phyloP scores from a whole-genome alignment of 30 jellyfish, hydroid and myxozoan species.

The Pseudorhiza aurosa region DNA sequence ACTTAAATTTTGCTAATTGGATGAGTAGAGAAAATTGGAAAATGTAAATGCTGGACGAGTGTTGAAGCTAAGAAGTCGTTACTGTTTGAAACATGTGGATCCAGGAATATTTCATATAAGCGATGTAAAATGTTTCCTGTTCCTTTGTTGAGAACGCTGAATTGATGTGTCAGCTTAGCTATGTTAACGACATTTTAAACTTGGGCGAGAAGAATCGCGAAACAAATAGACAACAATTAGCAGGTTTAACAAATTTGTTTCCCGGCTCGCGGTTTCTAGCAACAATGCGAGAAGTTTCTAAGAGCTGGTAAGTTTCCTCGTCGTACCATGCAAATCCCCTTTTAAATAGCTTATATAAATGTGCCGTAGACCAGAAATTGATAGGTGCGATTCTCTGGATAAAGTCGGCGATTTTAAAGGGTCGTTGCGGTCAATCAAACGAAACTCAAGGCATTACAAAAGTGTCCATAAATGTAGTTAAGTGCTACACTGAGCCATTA shows the following conservation, averaged over 20 bases:
- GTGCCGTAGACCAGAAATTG: conserved; percentile 49
- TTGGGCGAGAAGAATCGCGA: conserved; percentile 1
- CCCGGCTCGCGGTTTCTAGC: neutral
- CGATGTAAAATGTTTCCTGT: no score
- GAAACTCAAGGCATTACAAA: conserved; percentile 22
- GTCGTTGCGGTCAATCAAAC: conserved; percentile 31
- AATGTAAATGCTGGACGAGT: no score
- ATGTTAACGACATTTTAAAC: conserved; percentile 20
- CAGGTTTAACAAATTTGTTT: conserved; percentile 15
- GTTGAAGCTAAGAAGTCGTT: no score
- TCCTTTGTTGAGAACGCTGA: no score
- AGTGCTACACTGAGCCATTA: conserved; percentile 28
- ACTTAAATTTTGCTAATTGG: no score
- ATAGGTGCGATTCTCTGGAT: conserved; percentile 18
- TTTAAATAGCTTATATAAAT: neutral
- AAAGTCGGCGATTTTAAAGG: conserved; percentile 47
- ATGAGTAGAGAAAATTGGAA: no score
- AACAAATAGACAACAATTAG: conserved; percentile 11
- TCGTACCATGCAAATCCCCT: neutral
- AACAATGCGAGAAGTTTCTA: conserved; percentile 11
- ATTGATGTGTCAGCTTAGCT: no score
- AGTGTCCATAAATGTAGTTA: conserved; percentile 54
- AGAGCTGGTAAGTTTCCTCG: conserved; percentile 1
- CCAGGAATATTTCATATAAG: no score
- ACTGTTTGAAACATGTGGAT: no score